Percentiles rank a stretch among this genome's conserved stretches.
phyloP scores from a whole-genome alignment of 1,140 invertebrate species.

The Scaptomyza montana region DNA sequence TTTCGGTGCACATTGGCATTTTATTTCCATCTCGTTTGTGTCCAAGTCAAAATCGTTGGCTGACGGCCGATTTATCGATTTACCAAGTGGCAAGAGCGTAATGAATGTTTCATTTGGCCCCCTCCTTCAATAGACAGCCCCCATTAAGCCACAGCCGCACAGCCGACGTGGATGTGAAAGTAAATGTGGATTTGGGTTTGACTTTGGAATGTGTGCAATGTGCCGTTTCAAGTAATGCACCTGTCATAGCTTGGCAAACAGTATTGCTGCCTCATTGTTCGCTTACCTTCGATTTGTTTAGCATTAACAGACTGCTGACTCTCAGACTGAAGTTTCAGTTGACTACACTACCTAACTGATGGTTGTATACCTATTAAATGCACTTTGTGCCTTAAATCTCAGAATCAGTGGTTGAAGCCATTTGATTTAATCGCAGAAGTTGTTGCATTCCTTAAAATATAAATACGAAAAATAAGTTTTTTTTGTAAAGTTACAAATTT shows the following conservation, averaged over 20 bases:
- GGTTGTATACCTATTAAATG: neutral
- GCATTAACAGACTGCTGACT: neutral
- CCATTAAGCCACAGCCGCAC: slow-evolving; percentile 7
- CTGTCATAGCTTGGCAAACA: slow-evolving; percentile 27
- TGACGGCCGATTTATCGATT: slow-evolving; percentile 47
- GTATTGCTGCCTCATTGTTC: slow-evolving; percentile 22
- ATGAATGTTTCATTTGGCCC: slow-evolving; percentile 47
- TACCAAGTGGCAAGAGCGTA: slow-evolving; percentile 31
- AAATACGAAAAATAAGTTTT: too few relatives aligned
- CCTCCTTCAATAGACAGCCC: neutral
- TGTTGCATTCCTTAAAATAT: too few relatives aligned
- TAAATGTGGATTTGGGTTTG: slow-evolving; percentile 22
- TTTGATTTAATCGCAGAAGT: too few relatives aligned
- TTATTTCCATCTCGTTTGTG: slow-evolving; percentile 23
- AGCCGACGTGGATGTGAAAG: slow-evolving; percentile 5
- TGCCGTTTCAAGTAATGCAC: slow-evolving; percentile 17
- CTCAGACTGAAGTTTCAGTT: too few relatives aligned
- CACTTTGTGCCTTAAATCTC: too few relatives aligned
- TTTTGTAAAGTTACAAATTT: too few relatives aligned
- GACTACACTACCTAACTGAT: neutral
- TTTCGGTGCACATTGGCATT: slow-evolving; percentile 29
- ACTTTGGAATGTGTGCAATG: slow-evolving; percentile 1
- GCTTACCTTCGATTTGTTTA: slow-evolving; percentile 4
- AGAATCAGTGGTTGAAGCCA: too few relatives aligned
- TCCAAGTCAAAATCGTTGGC: slow-evolving; percentile 13